Base-by-base conservation (phyloP, 2,888 invertebrate genomes). In the Andrena minutula region DNA sequence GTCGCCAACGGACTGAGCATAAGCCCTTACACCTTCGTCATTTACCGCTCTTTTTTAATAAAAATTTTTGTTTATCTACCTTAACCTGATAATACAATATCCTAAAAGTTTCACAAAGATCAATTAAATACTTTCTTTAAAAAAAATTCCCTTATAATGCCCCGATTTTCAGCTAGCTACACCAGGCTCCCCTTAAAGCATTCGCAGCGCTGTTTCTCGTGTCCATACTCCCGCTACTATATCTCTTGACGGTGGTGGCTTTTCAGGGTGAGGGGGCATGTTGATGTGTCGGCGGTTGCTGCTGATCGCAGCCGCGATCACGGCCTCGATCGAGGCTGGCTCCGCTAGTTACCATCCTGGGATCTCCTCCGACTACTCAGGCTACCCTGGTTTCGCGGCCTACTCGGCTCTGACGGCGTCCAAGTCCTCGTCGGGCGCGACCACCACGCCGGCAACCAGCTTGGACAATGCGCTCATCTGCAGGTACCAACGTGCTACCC, bases 221-320 rank as follows among this genome's bases (percentile, higher is more conserved):
- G 41, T 41, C 41, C 4, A 41, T 41, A 1, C 41, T 41, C 16
- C 0, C 16, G 41, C 41, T 41, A 16, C 12, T 41, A 28, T 26
- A 47, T 26, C 6, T 26, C 8, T 49, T 7, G 49, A 28, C 26
- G 61, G 7, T 26, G 41, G 35, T 20, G 16, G 56, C 10, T 47
- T 82, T 81, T 2, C 84, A 92, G 92, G 92, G 92, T 92, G 91
- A 91, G 89, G 93, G 93, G 93, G 93, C 91, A 93, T 93, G 93
- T 93, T 93, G 93, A 91, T 92, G 92, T 92, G 92, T 90, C 90
- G 92, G 93, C 93, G 93, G 92, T 93, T 93, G 93, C 92, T 92
- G 92, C 92, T 93, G 92, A 93, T 93, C 92, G 93, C 93, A 92
- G 93, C 92, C 92, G 93, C 92, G 92, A 91, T 93, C 90, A 90